Percentiles rank a stretch among this genome's conserved stretches.
phyloP scores from a whole-genome alignment of 2,797 vertebrate genomes.

The Gobionotothen gibberifrons region DNA sequence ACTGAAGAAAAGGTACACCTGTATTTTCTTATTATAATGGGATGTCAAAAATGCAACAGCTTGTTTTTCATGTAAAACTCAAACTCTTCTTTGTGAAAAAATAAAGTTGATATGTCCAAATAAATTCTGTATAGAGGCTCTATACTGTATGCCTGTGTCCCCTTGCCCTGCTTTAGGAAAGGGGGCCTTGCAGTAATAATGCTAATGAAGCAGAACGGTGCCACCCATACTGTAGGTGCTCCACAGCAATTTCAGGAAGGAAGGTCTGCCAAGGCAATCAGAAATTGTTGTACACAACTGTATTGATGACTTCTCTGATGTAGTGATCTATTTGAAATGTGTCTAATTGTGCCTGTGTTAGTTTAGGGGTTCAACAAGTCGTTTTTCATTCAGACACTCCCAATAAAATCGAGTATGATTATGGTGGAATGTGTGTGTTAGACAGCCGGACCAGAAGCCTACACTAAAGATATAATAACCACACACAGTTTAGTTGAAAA shows the following conservation, averaged over 20 bases:
- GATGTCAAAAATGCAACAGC: slow-evolving; percentile 45
- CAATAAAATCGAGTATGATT: background rate
- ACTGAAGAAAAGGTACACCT: slow-evolving; percentile 65
- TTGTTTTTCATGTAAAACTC: slow-evolving; percentile 67
- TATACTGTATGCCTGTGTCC: slow-evolving; percentile 27
- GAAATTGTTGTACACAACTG: slow-evolving; percentile 12
- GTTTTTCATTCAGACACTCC: slow-evolving; percentile 14
- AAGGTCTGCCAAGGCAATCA: slow-evolving; percentile 6
- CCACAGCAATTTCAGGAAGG: slow-evolving; percentile 13
- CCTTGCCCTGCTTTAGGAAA: slow-evolving; percentile 10
- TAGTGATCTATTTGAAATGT: slow-evolving; percentile 33
- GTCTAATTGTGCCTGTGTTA: slow-evolving; percentile 44
- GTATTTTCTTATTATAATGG: slow-evolving; percentile 60
- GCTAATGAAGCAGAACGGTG: slow-evolving; percentile 14
- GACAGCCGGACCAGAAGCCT: background rate
- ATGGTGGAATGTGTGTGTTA: slow-evolving; percentile 23
- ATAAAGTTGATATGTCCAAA: slow-evolving; percentile 70
- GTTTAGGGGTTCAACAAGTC: slow-evolving; percentile 28
- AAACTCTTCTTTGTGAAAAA: slow-evolving; percentile 64
- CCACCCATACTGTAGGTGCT: slow-evolving; percentile 17
- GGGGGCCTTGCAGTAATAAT: background rate
- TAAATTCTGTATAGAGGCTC: slow-evolving; percentile 32
- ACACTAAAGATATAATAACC: slow-evolving; percentile 2
- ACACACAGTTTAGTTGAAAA: slow-evolving; percentile 10
- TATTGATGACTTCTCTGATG: slow-evolving; percentile 33